Evolutionary conservation across 1,140 invertebrate genomes (phyloP), one percentile per base, ranked within the genome.

Genomic region (Rhopalosiphum padi): DNA sequence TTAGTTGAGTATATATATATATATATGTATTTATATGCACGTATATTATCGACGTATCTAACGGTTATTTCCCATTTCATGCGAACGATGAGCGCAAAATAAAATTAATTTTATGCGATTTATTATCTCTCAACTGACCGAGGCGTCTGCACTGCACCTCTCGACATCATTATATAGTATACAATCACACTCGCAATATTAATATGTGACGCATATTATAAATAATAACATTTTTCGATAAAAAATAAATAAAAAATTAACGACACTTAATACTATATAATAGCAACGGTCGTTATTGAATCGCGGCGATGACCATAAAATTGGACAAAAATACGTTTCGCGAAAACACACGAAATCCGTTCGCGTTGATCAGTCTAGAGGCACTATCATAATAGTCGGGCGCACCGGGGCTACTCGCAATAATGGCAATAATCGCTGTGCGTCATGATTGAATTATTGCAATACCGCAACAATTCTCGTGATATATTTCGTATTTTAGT

Each of bases 21-120:
- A 37, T 37, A 86, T n/a, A n/a, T n/a, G n/a, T 85, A 83, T 41
- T 21, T 77, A 77, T 82, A 37, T 35, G 18, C 18, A 18, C n/a
- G 35, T 41, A 41, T 85, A 25, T 25, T 43, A 86, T 46, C 22
- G 9, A 86, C 25, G 86, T 48, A 51, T 15, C 15, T 51, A 87
- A 87, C 86, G 46, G 86, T 18, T 21, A n/a, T 51, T 46, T 87
- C 21, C 21, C 6, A 18, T 30, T 8, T 30, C 22, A 86, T 46
- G 11, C 83, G 35, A 43, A 8, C 83, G 41, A 43, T 25, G 83
- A 85, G 9, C 2, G 41, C 60, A 0, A 77, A 77, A 77, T 83
- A 48, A 87, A 87, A 87, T 48, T 87, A 48, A 48, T 87, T 87
- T 48, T 87, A 87, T n/a, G 43, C 30, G 46, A 87, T 87, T 87